Conservation (phyloP, 2,797 vertebrate species). For the Notolabrus celidotus region DNA sequence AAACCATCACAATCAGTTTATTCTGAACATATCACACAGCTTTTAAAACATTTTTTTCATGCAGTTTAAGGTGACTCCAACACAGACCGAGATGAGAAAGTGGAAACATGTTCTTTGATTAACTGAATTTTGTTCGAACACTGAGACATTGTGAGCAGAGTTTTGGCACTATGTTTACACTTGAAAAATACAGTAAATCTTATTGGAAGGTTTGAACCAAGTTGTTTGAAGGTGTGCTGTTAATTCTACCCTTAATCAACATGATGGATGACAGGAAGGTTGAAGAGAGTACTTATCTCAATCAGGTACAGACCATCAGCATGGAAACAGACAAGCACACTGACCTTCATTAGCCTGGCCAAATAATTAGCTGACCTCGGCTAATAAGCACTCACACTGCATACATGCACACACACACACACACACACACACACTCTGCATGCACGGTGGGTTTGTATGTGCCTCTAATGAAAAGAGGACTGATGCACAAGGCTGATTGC, state of each 20-base stretch:
- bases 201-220: slow-evolving; percentile 1
- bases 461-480: slow-evolving; percentile 78
- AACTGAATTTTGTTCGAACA: no score
- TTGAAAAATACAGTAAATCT: neutral
- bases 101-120: no score
- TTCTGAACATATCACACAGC: no score
- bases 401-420: slow-evolving; percentile 45
- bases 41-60: no score
- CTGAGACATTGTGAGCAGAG: no score
- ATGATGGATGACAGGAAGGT: slow-evolving; percentile 79
- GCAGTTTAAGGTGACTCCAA: no score
- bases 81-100: no score
- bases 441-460: slow-evolving; percentile 66
- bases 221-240: slow-evolving; percentile 52
- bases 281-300: slow-evolving; percentile 83
- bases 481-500: slow-evolving; percentile 75
- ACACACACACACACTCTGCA: slow-evolving; percentile 18
- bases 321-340: slow-evolving; percentile 78
- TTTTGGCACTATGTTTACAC: neutral
- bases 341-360: slow-evolving; percentile 87
- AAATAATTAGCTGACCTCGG: slow-evolving; percentile 87
- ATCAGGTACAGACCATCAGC: slow-evolving; percentile 77
- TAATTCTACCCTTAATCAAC: slow-evolving; percentile 73
- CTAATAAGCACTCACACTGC: slow-evolving; percentile 78
- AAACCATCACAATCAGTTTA: no score